Conservation (phyloP, 2,113 vertebrate genomes). For the Phalacrocorax carbo region DNA sequence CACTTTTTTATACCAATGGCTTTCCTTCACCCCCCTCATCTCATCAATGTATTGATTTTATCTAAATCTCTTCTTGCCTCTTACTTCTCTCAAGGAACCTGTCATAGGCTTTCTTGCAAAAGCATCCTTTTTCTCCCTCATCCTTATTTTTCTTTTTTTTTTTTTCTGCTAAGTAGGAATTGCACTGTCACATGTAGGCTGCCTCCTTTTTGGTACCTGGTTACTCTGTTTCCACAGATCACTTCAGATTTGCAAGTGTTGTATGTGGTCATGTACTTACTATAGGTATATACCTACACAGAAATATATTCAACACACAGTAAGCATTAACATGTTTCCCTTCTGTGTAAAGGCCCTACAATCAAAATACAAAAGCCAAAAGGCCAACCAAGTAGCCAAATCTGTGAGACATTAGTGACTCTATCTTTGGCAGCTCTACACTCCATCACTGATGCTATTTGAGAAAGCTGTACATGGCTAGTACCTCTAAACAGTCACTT, state of each 20-base stretch:
- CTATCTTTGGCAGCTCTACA: neutral
- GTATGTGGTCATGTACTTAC: rapidly evolving
- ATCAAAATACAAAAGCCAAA: neutral
- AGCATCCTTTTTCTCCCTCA: neutral
- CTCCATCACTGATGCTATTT: neutral
- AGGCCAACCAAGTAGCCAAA: neutral
- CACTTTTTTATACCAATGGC: neutral
- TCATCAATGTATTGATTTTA: neutral
- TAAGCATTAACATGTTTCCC: neutral
- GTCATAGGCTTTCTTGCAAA: neutral
- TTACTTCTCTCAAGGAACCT: neutral
- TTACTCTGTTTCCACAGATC: neutral
- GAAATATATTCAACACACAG: neutral
- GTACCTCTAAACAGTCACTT: neutral
- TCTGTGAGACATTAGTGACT: neutral
- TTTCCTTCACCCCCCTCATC: neutral
- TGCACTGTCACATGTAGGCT: neutral
- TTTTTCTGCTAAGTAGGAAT: neutral
- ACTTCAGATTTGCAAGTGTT: neutral
- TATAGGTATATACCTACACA: neutral
- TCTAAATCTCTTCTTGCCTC: neutral
- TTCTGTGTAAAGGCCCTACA: neutral
- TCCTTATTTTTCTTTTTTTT: neutral
- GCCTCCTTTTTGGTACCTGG: neutral
- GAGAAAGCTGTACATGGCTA: neutral